Evolutionary conservation across 2,797 vertebrate species (phyloP), one percentile per base, ranked within the genome.

Genomic region (Anguilla marmorata): DNA sequence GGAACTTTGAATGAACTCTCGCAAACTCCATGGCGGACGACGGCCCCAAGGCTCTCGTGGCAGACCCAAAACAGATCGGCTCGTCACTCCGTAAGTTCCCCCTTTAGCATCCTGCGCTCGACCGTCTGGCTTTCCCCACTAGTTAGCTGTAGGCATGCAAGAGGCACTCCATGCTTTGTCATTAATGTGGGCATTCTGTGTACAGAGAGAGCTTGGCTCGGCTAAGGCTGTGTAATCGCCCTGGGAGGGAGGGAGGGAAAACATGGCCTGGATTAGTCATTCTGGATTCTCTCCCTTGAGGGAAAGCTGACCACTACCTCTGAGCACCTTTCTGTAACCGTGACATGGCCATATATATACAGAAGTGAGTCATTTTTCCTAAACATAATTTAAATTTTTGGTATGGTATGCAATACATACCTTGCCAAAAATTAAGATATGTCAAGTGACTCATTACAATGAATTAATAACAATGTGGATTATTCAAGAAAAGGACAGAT

Each of bases 11-110:
- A 92, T 92, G 92, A 91, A 92, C 88, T 93, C 91, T 92, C 66
- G 92, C 91, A 63, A 94, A 92, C 92, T 95, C 95, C 96, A 96
- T 96, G 91, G 87, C 91, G 72, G 79, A 0, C 69, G 74, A 79
- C 76, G 7, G 85, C 88, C 45, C 9, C 41, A 5, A 56, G 84
- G 80, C 60, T 50, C 91, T 84, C 89, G 88, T 82, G 91, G 89
- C 91, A 83, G 30, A 79, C 74, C 74, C 8, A 41, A 45, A 79
- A 21, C 80, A 19, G n/a, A n/a, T 84, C 56, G 21, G 50, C 88
- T 86, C 84, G 88, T 92, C 87, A 89, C 60, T 89, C 87, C 87
- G 74, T 85, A 84, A 87, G 91, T 89, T 88, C 87, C 90, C 90
- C 91, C 91, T 92, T 90, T 91, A 92, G 89, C 90, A 91, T 88